phyloP scores from a whole-genome alignment of 1,140 invertebrate genomes.

The Drosophila sechellia region DNA sequence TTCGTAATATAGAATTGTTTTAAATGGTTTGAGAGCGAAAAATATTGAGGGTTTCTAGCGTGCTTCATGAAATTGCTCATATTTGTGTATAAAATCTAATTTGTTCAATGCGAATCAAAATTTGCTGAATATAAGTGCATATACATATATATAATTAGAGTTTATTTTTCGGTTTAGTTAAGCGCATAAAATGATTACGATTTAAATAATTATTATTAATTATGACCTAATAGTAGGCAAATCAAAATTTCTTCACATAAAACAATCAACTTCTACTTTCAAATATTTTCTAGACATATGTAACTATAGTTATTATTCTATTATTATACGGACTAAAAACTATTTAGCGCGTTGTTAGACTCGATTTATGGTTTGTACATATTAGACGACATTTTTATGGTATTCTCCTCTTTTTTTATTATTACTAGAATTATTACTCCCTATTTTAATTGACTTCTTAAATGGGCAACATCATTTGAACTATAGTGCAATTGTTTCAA shows the following conservation, averaged over 20 bases:
- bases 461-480: constrained; percentile 81
- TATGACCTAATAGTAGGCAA: constrained; percentile 56
- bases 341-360: constrained; percentile 69
- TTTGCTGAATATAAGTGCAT: constrained; percentile 82
- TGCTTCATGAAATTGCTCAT: constrained; percentile 66
- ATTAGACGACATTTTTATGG: constrained; percentile 73
- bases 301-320: constrained; percentile 57
- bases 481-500: constrained; percentile 83
- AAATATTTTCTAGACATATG: constrained; percentile 36
- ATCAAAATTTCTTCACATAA: constrained; percentile 68
- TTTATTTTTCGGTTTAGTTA: constrained; percentile 59
- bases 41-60: constrained; percentile 40
- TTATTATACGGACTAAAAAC: constrained; percentile 33
- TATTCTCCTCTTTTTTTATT: constrained; percentile 47
- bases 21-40: constrained; percentile 30
- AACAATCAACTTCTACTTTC: constrained; percentile 53
- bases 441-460: constrained; percentile 50
- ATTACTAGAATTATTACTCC: constrained; percentile 55
- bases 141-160: constrained; percentile 66
- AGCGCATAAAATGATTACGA: constrained; percentile 58
- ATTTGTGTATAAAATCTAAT: constrained; percentile 69
- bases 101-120: constrained; percentile 77
- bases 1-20: constrained; percentile 64
- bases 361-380: constrained; percentile 82
- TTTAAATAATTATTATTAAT: constrained; percentile 47